A percentile compares a stretch with the other conserved stretches of the same genome.
These are phyloP conservation scores for Marmota monax DNA, from an alignment of 2,113 vertebrate species.

Conservation along the genomic window DNA sequence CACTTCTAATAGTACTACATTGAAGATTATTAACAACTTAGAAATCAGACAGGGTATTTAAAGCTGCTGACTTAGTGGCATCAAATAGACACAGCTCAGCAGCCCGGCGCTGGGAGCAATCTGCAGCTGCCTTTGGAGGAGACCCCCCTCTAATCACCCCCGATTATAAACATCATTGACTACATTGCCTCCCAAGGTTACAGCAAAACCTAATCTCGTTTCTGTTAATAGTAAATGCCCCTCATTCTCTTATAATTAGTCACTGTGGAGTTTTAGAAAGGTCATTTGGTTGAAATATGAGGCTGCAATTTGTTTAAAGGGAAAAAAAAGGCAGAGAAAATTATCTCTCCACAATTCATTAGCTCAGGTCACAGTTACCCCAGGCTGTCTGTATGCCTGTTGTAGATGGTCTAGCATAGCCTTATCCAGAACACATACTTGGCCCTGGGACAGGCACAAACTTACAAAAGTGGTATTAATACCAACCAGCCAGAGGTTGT, in stretches of 20 bases:
- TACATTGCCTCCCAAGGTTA: conserved; percentile 87
- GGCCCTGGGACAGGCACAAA: conserved; percentile 40
- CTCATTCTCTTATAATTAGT: conserved; percentile 88
- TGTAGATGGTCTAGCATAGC: conserved; percentile 35
- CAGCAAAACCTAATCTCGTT: conserved; percentile 82
- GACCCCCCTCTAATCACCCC: conserved; percentile 77
- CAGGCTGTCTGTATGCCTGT: conserved; percentile 5
- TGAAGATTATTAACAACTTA: conserved; percentile 83
- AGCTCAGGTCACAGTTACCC: conserved; percentile 79
- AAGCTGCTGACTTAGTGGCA: conserved; percentile 86
- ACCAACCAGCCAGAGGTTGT: not conserved
- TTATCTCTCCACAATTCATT: conserved; percentile 81
- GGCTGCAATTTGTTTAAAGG: conserved; percentile 81
- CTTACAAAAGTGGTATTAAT: conserved; percentile 59
- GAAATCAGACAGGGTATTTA: conserved; percentile 83
- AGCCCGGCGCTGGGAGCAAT: conserved; percentile 82
- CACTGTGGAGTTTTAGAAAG: conserved; percentile 86
- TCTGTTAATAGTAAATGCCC: conserved; percentile 84
- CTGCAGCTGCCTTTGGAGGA: conserved; percentile 77
- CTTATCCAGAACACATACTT: conserved; percentile 41
- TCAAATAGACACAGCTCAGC: conserved; percentile 85
- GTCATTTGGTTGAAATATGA: conserved; percentile 86
- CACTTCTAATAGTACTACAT: conserved; percentile 71
- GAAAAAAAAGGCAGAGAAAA: conserved; percentile 80
- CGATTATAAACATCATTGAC: conserved; percentile 81